Evolutionary conservation across 2,113 vertebrate genomes (phyloP).

Genomic region (Sciurus niger): DNA sequence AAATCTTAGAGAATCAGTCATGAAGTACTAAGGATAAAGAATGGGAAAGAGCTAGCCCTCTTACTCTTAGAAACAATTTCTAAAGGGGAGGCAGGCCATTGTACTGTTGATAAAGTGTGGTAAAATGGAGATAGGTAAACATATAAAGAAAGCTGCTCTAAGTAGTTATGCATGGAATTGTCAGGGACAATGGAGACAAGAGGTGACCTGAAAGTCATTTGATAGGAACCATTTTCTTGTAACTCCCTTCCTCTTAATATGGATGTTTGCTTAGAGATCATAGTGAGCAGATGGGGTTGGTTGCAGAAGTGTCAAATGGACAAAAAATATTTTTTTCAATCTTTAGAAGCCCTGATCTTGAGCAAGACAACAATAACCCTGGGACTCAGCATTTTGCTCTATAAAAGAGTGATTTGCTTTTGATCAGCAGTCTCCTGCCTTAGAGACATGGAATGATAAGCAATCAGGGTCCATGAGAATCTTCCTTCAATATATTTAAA

Average conservation of each 20-base stretch:
- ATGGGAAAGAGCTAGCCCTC: neutral
- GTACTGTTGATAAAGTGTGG: neutral
- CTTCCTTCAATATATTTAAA: conserved; percentile 32
- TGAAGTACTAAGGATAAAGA: neutral
- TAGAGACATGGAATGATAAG: neutral
- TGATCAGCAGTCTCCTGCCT: neutral
- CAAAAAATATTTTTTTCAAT: neutral
- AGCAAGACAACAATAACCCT: neutral
- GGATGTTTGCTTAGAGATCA: neutral
- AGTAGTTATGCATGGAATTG: neutral
- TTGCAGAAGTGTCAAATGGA: neutral
- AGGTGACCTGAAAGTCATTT: neutral
- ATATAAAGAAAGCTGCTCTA: neutral
- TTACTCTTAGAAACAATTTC: neutral
- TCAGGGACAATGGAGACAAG: neutral
- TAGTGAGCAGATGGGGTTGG: neutral
- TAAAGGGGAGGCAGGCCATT: neutral
- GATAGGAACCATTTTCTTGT: neutral
- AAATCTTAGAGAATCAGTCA: neutral
- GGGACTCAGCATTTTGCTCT: neutral
- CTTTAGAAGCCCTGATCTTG: neutral
- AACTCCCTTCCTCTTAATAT: neutral
- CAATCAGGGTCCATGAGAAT: neutral
- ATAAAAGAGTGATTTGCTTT: neutral
- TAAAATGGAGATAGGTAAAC: neutral